phyloP scores from a whole-genome alignment of 2,113 vertebrate genomes.

The Thamnophis sirtalis region DNA sequence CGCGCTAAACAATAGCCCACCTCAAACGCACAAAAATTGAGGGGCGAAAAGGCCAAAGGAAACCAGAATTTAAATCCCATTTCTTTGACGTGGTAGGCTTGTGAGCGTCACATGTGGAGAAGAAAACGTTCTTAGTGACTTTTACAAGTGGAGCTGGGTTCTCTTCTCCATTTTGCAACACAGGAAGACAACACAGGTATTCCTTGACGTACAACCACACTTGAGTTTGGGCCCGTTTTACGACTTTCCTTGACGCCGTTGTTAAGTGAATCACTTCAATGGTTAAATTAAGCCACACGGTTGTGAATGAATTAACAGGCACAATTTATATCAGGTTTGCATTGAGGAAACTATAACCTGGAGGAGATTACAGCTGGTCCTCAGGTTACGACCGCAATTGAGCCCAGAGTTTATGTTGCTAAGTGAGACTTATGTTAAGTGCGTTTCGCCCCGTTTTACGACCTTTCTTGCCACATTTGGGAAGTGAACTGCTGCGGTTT shows the following conservation, averaged over 20 bases:
- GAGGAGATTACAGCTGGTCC: too few species aligned
- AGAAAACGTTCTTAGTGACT: background rate
- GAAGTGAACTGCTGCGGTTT: too few species aligned
- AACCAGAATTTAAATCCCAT: background rate
- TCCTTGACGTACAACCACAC: accelerated
- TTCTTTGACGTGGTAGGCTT: conserved; percentile 11
- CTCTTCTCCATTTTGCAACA: background rate
- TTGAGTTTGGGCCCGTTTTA: background rate
- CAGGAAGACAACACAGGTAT: background rate
- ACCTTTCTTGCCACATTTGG: too few species aligned
- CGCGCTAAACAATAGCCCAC: conserved; percentile 10
- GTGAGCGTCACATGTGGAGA: background rate
- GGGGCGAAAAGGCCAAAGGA: conserved; percentile 31
- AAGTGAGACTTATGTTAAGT: too few species aligned
- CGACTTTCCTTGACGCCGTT: background rate
- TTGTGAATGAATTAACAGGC: too few species aligned
- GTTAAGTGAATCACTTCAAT: too few species aligned
- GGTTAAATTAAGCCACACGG: too few species aligned
- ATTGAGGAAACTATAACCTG: too few species aligned
- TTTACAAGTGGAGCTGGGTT: background rate
- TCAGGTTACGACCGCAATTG: too few species aligned
- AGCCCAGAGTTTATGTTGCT: too few species aligned
- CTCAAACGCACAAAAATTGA: conserved; percentile 12
- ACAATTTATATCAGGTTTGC: too few species aligned
- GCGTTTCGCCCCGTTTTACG: too few species aligned